Base-by-base conservation (phyloP, 2,113 vertebrate species). In the Tragelaphus scriptus region DNA sequence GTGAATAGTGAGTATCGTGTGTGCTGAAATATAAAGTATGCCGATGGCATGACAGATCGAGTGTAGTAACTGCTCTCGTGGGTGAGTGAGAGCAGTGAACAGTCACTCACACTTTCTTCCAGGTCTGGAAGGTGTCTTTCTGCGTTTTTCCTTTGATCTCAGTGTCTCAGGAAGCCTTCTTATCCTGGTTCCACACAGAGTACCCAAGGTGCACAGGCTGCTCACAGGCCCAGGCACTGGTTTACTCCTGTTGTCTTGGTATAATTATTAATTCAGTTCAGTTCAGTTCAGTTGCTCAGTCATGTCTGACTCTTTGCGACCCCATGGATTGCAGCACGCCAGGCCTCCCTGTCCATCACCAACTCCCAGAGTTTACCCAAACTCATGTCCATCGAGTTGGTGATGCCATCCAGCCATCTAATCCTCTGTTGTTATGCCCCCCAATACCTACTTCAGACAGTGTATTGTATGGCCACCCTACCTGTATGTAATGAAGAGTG, bases 381-480 rank as follows among this genome's bases (percentile, higher is more conserved):
- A 59, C 58, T 59, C 58, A 12, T 0, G 23, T 59, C 25, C 10
- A 5, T 59, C 2, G 25, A 59, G 58, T 59, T 2, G 0, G 58
- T 26, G 58, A 59, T 26, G 58, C 58, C 58, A 5, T 59, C 58
- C 58, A 26, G 58, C 25, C 58, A 2, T 26, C 58, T 26, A 2
- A 12, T 26, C 58, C 25, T 26, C 10, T 5, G 58, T 63, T 6
- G 3, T 63, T 2, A 5, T 47, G 88, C 17, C 53, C 81, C 21
- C 9, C 17, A 0, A 7, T 47, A n/a, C 63, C 71, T 56, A 2
- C 53, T 51, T 71, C 28, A 56, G 16, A 3, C 5, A 3, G 26
- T 7, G 0, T 26, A 0, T 55, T 11, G 0, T 0, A 1, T 6
- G 58, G 40, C 5, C 53, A 1, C 21, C n/a, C 4, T 23, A 0